Conservation (phyloP, 2,888 invertebrate species). For the Standfussiana lucernea region DNA sequence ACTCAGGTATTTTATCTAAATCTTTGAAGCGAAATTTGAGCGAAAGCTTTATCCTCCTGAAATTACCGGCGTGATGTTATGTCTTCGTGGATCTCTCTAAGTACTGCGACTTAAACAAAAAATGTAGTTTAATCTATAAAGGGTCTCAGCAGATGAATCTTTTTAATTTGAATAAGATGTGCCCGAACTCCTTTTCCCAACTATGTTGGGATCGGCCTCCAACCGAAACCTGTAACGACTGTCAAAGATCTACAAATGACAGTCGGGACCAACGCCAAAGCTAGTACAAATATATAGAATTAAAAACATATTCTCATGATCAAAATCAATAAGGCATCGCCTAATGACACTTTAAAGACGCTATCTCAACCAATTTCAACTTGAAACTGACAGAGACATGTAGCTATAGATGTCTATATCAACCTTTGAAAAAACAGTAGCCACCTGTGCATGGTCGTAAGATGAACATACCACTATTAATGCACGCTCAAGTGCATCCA, state of each 20-base stretch:
- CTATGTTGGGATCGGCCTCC: background rate
- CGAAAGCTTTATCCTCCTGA: background rate
- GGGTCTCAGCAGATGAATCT: background rate
- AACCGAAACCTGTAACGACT: background rate
- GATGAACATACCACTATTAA: constrained; percentile 10
- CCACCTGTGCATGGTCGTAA: constrained; percentile 29
- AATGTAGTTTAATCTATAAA: background rate
- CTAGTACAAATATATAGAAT: background rate
- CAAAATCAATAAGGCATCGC: background rate
- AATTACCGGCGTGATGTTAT: background rate
- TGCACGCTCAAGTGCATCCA: constrained; percentile 34
- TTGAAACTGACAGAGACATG: too few species aligned
- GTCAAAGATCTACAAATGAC: background rate
- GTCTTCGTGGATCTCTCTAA: background rate
- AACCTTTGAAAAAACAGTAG: constrained; percentile 38
- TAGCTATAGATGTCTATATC: background rate
- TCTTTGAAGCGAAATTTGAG: background rate
- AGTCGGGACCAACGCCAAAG: background rate
- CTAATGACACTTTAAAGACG: background rate
- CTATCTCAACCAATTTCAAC: background rate
- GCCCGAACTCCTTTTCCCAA: background rate
- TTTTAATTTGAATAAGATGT: background rate
- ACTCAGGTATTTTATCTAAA: background rate
- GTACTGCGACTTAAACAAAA: background rate
- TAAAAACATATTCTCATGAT: background rate